Evolutionary conservation across 2,888 invertebrate species (phyloP).

Genomic region (Trileptium ribeirensis): DNA sequence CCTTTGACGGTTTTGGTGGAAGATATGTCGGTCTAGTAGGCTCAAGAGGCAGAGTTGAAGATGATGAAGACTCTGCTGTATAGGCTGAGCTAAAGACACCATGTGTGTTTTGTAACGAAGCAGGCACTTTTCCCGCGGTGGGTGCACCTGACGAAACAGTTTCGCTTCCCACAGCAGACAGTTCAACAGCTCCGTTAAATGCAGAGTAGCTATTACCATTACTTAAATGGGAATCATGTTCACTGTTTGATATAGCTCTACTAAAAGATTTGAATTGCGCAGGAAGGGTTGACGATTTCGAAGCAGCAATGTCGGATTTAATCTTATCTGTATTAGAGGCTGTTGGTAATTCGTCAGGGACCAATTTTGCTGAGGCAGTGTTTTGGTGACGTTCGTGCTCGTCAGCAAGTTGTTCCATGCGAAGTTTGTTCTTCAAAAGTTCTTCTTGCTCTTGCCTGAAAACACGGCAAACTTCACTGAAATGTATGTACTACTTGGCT

Average conservation of each 20-base stretch:
- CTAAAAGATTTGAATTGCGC: too few species aligned
- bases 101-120: background rate
- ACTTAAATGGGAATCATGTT: too few species aligned
- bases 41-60: too few species aligned
- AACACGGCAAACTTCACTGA: too few species aligned
- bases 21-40: too few species aligned
- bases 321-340: too few species aligned
- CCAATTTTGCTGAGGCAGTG: too few species aligned
- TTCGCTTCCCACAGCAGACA: background rate
- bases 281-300: background rate
- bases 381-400: slow-evolving; percentile 38
- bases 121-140: background rate
- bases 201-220: background rate
- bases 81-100: background rate
- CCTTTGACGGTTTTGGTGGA: too few species aligned
- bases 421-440: slow-evolving; percentile 41
- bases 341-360: too few species aligned
- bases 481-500: too few species aligned
- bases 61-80: background rate
- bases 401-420: slow-evolving; percentile 43
- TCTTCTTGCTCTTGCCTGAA: slow-evolving; percentile 41
- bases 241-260: too few species aligned
- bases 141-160: background rate
- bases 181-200: background rate
- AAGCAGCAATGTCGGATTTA: slow-evolving; percentile 29